Percentiles rank a stretch among this genome's conserved stretches.
phyloP scores from a whole-genome alignment of 2,113 vertebrate species.

The Mus spicilegus region DNA sequence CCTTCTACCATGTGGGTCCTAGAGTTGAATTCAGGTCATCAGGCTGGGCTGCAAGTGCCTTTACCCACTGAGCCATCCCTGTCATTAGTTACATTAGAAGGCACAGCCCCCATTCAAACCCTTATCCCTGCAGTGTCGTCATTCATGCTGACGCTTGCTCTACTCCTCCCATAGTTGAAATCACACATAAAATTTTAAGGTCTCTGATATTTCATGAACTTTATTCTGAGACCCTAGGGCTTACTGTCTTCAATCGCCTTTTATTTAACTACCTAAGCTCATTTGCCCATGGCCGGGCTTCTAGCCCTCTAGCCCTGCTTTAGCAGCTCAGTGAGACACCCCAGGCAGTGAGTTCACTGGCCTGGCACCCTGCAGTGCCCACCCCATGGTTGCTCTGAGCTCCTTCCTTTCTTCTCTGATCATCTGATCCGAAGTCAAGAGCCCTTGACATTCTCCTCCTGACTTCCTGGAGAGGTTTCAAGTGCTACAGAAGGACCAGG shows the following conservation, averaged over 20 bases:
- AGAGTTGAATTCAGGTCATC: no score
- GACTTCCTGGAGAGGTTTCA: neutral
- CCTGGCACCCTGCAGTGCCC: no score
- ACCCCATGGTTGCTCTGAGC: neutral
- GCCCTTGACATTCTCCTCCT: neutral
- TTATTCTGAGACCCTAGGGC: neutral
- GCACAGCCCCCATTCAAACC: neutral
- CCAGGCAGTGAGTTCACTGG: neutral
- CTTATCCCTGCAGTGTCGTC: fast-evolving
- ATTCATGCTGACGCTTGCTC: neutral
- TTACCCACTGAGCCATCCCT: no score
- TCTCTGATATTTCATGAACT: neutral
- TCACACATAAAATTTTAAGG: neutral
- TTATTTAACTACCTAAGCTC: neutral
- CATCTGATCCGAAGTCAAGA: neutral
- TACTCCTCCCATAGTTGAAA: neutral
- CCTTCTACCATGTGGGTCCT: neutral
- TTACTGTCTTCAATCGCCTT: neutral
- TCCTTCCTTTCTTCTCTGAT: neutral
- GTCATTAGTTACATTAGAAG: neutral
- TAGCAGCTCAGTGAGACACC: fast-evolving
- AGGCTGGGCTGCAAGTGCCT: no score
- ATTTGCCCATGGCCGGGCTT: fast-evolving
- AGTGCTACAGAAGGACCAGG: neutral
- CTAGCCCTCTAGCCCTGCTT: neutral